Conservation (phyloP, 2,888 invertebrate genomes). For the Cremastinae sp. region DNA sequence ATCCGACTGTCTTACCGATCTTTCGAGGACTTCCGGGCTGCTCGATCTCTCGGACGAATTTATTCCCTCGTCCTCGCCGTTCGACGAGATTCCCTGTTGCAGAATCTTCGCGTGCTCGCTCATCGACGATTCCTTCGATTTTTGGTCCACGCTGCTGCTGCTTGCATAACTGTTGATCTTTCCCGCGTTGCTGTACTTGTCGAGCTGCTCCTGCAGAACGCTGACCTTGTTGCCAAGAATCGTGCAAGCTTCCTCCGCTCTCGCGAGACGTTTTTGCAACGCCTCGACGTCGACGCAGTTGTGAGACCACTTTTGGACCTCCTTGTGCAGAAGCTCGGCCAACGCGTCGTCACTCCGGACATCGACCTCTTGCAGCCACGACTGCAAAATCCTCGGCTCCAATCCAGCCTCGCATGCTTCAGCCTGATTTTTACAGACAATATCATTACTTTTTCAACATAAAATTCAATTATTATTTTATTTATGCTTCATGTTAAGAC, state of each 20-base stretch:
- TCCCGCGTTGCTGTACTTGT: slow-evolving; percentile 71
- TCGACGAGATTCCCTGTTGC: slow-evolving; percentile 82
- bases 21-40: slow-evolving; percentile 85
- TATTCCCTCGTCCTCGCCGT: slow-evolving; percentile 93
- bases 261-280: slow-evolving; percentile 86
- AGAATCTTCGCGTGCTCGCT: slow-evolving; percentile 11
- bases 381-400: slow-evolving; percentile 76
- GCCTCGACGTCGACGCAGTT: slow-evolving; percentile 91
- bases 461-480: no score
- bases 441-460: no score
- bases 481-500: no score
- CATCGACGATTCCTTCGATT: slow-evolving; percentile 83
- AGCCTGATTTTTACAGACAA: slow-evolving; percentile 66
- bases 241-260: slow-evolving; percentile 83
- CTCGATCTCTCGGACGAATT: slow-evolving; percentile 91
- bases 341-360: slow-evolving; percentile 72
- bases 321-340: slow-evolving; percentile 80
- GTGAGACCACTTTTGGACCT: slow-evolving; percentile 89
- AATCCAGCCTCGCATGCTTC: slow-evolving; percentile 79
- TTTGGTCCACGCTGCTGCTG: slow-evolving; percentile 64
- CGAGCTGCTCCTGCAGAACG: slow-evolving; percentile 73
- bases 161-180: slow-evolving; percentile 70
- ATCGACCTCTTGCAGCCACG: slow-evolving; percentile 75
- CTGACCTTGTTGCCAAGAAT: slow-evolving; percentile 76
- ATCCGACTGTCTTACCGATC: slow-evolving; percentile 39